Base-by-base conservation (phyloP, 2,113 vertebrate genomes). In the Climacteris rufus region DNA sequence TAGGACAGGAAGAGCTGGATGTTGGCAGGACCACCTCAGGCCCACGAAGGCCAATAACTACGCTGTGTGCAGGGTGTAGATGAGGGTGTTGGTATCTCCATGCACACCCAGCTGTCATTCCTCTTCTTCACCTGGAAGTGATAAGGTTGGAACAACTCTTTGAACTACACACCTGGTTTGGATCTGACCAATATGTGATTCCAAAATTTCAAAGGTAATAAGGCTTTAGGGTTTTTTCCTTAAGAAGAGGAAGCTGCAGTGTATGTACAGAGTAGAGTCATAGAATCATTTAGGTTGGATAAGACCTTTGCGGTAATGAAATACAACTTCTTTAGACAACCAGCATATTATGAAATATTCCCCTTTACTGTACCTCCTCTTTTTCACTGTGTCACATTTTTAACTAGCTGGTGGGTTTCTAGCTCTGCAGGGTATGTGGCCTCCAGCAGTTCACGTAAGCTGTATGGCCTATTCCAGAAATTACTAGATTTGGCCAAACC, bases 41-140 rank as follows among this genome's bases (percentile, higher is more conserved):
- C 27, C 50, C n/a, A 8, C 13, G 18, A 54, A 31, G 9, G 16
- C 70, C 2, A 0, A 37, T 16, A 44, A 22, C 1, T 0, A 24
- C 0, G 3, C 37, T 56, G 17, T 17, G 21, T 7, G 33, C 7
- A 10, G 2, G 1, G 8, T 27, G 27, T 22, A 17, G 56, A 10
- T 27, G 35, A 61, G 4, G 22, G 15, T 13, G 39, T 19, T 44
- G 25, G 15, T 7, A 5, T 31, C 30, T 27, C 19, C 15, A 31
- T 1, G 7, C 20, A 9, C 20, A 14, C n/a, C 21, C 31, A 24
- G 10, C 14, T 59, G 4, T 27, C 27, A 10, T 31, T n/a, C 33
- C 24, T 52, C 31, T 52, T 44, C 49, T 64, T 50, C 20, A 76
- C 8, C 8, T 40, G 31, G 7, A 37, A 4, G 11, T 45, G 8